These are phyloP conservation scores for Lophius americanus DNA, from an alignment of 2,797 vertebrate species.

Conservation along the genomic window DNA sequence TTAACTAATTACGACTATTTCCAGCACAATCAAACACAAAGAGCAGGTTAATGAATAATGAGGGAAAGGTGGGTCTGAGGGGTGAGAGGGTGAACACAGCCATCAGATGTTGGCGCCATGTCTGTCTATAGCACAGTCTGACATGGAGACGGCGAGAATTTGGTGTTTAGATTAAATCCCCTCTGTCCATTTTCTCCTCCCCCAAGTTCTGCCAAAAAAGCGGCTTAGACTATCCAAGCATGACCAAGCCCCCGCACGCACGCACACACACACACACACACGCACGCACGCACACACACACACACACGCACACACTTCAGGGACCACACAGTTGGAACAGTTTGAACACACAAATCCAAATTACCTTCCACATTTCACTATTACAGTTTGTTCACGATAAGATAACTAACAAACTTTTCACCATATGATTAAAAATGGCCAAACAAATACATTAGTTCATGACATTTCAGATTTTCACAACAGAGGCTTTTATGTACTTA, in stretches of 20 bases:
- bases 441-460: slow-evolving; percentile 69
- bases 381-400: slow-evolving; percentile 72
- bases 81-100: slow-evolving; percentile 41
- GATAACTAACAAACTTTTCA: slow-evolving; percentile 68
- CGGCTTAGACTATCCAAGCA: slow-evolving; percentile 86
- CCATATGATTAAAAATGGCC: slow-evolving; percentile 76
- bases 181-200: slow-evolving; percentile 35
- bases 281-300: slow-evolving; percentile 15
- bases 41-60: slow-evolving; percentile 62
- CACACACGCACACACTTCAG: slow-evolving; percentile 49
- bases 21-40: slow-evolving; percentile 77
- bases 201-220: slow-evolving; percentile 51
- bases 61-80: slow-evolving; percentile 40
- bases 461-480: slow-evolving; percentile 43
- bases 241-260: slow-evolving; percentile 69
- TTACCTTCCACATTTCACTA: slow-evolving; percentile 64
- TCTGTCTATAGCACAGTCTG: slow-evolving; percentile 71
- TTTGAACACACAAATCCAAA: slow-evolving; percentile 61
- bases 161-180: slow-evolving; percentile 78
- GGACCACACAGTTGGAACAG: slow-evolving; percentile 84
- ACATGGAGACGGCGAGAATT: slow-evolving; percentile 76
- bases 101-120: slow-evolving; percentile 76
- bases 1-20: slow-evolving; percentile 86
- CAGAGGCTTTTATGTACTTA: slow-evolving; percentile 52
- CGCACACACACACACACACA: too few relatives aligned